These are phyloP conservation scores for Abramis brama DNA, from an alignment of 2,113 vertebrate species.

Conservation along the genomic window DNA sequence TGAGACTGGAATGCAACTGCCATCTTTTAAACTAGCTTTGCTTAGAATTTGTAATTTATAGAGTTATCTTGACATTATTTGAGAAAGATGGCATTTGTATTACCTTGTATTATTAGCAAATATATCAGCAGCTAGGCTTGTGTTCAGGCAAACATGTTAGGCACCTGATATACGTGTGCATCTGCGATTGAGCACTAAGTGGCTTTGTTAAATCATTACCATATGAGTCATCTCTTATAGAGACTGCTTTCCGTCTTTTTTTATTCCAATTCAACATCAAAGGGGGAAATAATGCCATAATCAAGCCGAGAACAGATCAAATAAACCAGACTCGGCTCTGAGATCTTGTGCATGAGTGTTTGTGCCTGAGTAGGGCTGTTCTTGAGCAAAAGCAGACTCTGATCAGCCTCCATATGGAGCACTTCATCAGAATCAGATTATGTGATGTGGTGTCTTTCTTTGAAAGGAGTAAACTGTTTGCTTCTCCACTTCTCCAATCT, in stretches of 20 bases:
- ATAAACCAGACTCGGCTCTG: conserved; percentile 3
- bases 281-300: conserved; percentile 42
- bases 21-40: neutral
- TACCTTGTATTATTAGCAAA: neutral
- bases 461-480: conserved; percentile 49
- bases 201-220: conserved; percentile 54
- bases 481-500: neutral
- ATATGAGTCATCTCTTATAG: conserved; percentile 14
- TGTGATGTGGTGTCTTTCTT: conserved; percentile 50
- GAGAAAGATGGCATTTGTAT: neutral
- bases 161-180: neutral
- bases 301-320: conserved; percentile 54
- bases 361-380: conserved; percentile 29
- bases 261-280: conserved; percentile 40
- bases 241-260: conserved; percentile 43
- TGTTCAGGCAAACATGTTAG: neutral
- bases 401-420: conserved; percentile 61
- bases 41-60: neutral
- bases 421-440: conserved; percentile 60
- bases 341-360: neutral
- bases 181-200: conserved; percentile 13
- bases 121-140: neutral
- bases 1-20: neutral
- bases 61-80: neutral
- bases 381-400: conserved; percentile 54